Percentiles rank a stretch among this genome's conserved stretches.
phyloP scores from a whole-genome alignment of 2,888 invertebrate genomes.

The Rhagonycha fulva region DNA sequence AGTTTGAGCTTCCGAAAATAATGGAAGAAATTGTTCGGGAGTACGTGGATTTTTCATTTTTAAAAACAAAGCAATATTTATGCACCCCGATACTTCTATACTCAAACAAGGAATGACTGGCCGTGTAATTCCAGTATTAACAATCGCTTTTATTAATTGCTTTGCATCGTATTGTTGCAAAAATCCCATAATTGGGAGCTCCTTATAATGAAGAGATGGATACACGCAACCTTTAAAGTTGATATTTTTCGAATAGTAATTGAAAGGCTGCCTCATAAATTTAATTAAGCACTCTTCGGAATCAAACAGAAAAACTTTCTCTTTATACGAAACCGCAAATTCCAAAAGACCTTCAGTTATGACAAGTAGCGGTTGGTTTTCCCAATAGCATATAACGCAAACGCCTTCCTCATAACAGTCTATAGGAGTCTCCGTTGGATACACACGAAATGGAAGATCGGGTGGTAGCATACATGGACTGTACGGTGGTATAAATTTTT shows the following conservation, averaged over 20 bases:
- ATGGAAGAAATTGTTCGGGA: conserved; percentile 41
- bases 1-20: conserved; percentile 54
- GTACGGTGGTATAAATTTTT: conserved; percentile 52
- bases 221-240: conserved; percentile 48
- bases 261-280: conserved; percentile 59
- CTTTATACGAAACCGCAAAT: conserved; percentile 58
- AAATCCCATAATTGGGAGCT: conserved; percentile 63
- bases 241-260: conserved; percentile 58
- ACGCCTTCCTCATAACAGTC: conserved; percentile 60
- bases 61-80: conserved; percentile 62
- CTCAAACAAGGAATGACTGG: conserved; percentile 66
- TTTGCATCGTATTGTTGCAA: conserved; percentile 64
- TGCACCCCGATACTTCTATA: conserved; percentile 57
- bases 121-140: conserved; percentile 57
- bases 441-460: conserved; percentile 54
- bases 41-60: conserved; percentile 58
- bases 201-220: conserved; percentile 55
- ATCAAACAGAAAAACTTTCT: conserved; percentile 63
- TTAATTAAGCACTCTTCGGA: conserved; percentile 56
- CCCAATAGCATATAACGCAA: conserved; percentile 66
- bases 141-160: conserved; percentile 60
- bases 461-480: conserved; percentile 53
- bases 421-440: conserved; percentile 34
- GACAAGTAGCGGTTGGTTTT: conserved; percentile 57
- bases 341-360: conserved; percentile 55